These are phyloP conservation scores for Hyphantria cunea DNA, from an alignment of 1,140 invertebrate genomes.

Conservation along the genomic window DNA sequence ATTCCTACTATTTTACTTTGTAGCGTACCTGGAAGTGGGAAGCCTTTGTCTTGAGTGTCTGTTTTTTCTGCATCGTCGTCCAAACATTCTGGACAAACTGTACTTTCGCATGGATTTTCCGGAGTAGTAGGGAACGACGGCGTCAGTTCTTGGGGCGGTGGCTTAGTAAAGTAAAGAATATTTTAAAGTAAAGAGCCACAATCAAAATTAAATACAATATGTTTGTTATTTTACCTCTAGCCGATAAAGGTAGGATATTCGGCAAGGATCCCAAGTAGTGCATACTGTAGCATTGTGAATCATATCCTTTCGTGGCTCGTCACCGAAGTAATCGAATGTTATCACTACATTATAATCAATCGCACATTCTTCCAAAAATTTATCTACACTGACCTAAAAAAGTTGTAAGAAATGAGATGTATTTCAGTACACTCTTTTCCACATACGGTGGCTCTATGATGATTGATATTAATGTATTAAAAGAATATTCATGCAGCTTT, in stretches of 20 bases:
- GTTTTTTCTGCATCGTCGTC: constrained; percentile 37
- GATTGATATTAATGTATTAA: too few species aligned
- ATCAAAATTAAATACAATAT: constrained; percentile 1
- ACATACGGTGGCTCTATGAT: too few species aligned
- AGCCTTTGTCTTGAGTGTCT: constrained; percentile 39
- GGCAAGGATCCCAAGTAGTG: constrained; percentile 73
- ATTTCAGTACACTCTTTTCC: too few species aligned
- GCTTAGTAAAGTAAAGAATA: constrained; percentile 42
- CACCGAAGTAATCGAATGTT: constrained; percentile 73
- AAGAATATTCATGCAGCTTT: too few species aligned
- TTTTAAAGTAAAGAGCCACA: background rate
- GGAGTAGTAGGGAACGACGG: constrained; percentile 61
- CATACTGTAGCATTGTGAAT: constrained; percentile 73
- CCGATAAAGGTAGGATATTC: constrained; percentile 68
- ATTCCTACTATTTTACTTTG: background rate
- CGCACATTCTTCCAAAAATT: constrained; percentile 65
- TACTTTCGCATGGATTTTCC: constrained; percentile 68
- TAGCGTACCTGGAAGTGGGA: background rate
- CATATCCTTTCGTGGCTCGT: constrained; percentile 73
- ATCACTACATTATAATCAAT: constrained; percentile 76
- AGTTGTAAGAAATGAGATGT: background rate
- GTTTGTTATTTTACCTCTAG: constrained; percentile 56
- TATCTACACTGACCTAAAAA: constrained; percentile 54
- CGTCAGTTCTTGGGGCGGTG: constrained; percentile 62
- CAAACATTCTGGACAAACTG: constrained; percentile 64